Evolutionary conservation across 37 sponge, comb jelly and placozoan species (phyloP), one percentile per base, ranked within the genome.

Genomic region (Chondrosia reniformis): DNA sequence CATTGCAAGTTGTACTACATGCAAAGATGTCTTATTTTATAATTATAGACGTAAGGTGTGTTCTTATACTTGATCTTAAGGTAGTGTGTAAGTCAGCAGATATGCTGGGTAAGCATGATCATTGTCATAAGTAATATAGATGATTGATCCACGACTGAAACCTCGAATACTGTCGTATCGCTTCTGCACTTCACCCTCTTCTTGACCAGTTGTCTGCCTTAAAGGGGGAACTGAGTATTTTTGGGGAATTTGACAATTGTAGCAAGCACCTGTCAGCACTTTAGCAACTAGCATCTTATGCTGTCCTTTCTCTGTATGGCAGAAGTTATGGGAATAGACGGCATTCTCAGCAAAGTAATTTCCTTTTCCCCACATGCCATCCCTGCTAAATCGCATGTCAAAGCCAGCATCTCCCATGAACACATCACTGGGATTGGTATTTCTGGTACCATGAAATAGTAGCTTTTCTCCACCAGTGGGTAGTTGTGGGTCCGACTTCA

Each of bases 321-420:
- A 75, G 79, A 71, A 88, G 12, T 52, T 71, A 80, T 84, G 22
- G 9, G 84, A 83, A 56, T 83, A 80, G 0, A 72, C 75, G 8
- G 89, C 76, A 79, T 83, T 88, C 40, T 59, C 81, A 55, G 89
- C 89, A 88, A 88, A 88, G 61, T 88, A 83, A 33, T 84, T 88
- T 7, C 84, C 84, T 83, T 44, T 74, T 10, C 84, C 89, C 89
- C 89, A 88, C 89, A 83, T 45, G 67, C 84, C 89, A 52, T 49
- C 22, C 8, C 15, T 22, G 31, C 84, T 69, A 34, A 45, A 76
- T 17, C 88, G 75, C 77, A 83, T 84, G 55, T 88, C 89, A 80
- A 88, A 88, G 30, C 89, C 62, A 12, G 41, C 44, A 38, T 80
- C 81, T 41, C 84, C 89, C 44, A 67, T 46, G 44, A 76, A 88